phyloP scores from a whole-genome alignment of 1,140 invertebrate genomes.

The Oncopodura yosiiana region DNA sequence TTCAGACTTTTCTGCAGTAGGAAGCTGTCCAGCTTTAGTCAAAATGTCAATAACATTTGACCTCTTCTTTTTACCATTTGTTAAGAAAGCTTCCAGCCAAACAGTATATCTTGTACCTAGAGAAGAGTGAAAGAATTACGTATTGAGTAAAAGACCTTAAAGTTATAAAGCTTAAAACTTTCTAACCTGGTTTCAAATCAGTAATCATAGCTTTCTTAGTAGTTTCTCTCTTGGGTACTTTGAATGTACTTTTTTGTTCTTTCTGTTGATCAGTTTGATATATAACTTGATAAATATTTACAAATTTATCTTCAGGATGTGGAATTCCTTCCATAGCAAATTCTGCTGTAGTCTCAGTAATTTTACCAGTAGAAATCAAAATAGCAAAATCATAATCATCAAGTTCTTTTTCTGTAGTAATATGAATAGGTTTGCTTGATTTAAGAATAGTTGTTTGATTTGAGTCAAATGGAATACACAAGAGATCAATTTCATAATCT shows the following conservation, averaged over 20 bases:
- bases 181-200: slow-evolving; percentile 67
- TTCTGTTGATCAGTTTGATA: slow-evolving; percentile 60
- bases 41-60: slow-evolving; percentile 71
- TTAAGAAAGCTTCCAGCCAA: slow-evolving; percentile 77
- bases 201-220: slow-evolving; percentile 56
- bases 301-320: slow-evolving; percentile 75
- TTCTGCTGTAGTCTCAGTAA: slow-evolving; percentile 63
- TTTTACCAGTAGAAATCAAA: slow-evolving; percentile 57
- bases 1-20: slow-evolving; percentile 43
- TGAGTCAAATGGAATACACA: slow-evolving; percentile 59
- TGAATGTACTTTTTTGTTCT: slow-evolving; percentile 69
- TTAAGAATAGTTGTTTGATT: slow-evolving; percentile 61
- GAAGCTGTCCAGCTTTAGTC: slow-evolving; percentile 61
- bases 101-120: slow-evolving; percentile 73
- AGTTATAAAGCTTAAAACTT: not conserved
- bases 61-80: slow-evolving; percentile 78
- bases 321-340: slow-evolving; percentile 72
- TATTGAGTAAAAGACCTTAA: slow-evolving; percentile 8
- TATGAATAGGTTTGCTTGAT: slow-evolving; percentile 55
- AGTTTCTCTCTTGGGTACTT: slow-evolving; percentile 68
- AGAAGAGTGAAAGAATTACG: slow-evolving; percentile 16
- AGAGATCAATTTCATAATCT: slow-evolving; percentile 63
- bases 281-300: slow-evolving; percentile 78
- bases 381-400: slow-evolving; percentile 73
- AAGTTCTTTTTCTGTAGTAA: slow-evolving; percentile 47